Evolutionary conservation across 2,113 vertebrate species (phyloP).

Genomic region (Tragelaphus strepsiceros): DNA sequence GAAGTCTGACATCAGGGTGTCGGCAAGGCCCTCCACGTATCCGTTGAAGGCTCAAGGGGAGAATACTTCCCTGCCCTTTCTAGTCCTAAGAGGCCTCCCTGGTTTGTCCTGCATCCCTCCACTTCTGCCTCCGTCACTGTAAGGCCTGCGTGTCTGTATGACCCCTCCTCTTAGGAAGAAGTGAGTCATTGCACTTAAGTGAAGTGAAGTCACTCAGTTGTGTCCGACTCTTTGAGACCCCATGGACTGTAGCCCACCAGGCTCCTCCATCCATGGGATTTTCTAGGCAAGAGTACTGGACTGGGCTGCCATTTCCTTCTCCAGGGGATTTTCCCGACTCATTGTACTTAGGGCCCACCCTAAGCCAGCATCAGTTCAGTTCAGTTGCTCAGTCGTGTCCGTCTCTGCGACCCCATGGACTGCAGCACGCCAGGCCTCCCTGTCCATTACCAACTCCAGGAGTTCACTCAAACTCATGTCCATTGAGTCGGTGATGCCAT

Average conservation of each 20-base stretch:
- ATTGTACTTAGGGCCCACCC: no score
- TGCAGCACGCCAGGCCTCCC: neutral
- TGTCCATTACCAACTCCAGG: neutral
- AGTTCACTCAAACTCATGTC: neutral
- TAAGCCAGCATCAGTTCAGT: no score
- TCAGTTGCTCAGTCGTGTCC: neutral
- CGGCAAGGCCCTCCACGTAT: rapidly evolving
- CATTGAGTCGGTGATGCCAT: neutral
- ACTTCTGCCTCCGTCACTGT: neutral
- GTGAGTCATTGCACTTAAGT: neutral
- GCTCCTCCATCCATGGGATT: no score
- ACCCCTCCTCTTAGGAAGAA: neutral
- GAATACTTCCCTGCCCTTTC: neutral
- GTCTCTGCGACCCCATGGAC: neutral
- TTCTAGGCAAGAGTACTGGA: no score
- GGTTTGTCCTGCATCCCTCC: neutral
- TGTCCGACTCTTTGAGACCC: neutral
- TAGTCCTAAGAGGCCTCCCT: neutral
- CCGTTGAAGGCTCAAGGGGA: neutral
- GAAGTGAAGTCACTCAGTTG: neutral
- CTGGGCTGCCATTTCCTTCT: no score
- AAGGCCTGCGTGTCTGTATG: neutral
- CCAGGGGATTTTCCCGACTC: no score
- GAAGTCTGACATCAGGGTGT: neutral
- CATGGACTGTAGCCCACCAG: neutral